Evolutionary conservation across 2,797 vertebrate genomes (phyloP).

Genomic region (Sternotherus odoratus): DNA sequence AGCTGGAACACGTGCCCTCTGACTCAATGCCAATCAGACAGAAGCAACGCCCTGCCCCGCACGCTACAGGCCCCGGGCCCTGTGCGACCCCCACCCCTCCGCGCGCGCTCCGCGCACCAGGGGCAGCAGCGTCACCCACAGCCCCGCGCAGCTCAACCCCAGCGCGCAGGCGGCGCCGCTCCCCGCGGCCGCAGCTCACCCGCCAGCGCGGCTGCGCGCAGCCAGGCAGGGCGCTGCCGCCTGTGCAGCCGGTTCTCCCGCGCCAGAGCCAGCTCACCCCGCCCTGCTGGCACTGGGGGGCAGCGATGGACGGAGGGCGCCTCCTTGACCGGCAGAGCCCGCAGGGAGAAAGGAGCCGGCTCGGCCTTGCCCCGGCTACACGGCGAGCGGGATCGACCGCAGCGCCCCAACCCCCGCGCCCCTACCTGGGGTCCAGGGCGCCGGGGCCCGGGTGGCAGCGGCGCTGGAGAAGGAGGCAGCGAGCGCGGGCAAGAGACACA

Average conservation of each 20-base stretch:
- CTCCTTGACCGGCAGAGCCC: neutral
- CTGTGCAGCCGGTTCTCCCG: neutral
- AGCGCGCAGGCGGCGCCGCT: neutral
- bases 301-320: neutral
- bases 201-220: neutral
- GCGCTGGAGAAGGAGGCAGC: neutral
- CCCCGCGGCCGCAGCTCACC: no score
- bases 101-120: neutral
- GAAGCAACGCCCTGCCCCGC: neutral
- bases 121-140: neutral
- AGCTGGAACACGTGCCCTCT: neutral
- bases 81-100: neutral
- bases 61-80: no score
- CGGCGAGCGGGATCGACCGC: neutral
- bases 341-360: neutral
- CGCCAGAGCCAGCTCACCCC: neutral
- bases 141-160: neutral
- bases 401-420: neutral
- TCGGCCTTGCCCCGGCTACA: neutral
- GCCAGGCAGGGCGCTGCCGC: no score
- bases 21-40: neutral
- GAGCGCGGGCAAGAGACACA: neutral
- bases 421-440: slow-evolving; percentile 58
- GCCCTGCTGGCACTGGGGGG: neutral
- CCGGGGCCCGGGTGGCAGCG: neutral